Conservation (phyloP, 1,140 invertebrate species). For the Paraescarpia echinospica region DNA sequence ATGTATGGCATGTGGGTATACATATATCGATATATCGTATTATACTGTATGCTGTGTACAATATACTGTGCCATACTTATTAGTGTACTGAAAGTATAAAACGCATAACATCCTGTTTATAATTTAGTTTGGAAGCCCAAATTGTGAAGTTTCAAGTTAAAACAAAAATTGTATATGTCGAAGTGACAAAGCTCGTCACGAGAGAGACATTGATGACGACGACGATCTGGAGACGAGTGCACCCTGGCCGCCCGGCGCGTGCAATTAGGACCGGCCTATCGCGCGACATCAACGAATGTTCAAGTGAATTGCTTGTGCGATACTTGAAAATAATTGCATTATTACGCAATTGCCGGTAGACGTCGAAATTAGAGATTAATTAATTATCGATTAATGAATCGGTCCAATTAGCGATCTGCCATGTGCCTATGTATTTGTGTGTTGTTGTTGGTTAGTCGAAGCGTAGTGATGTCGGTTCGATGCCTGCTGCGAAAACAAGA, state of each 20-base stretch:
- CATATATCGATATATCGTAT: not conserved
- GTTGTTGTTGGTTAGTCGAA: not conserved
- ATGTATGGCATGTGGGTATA: not conserved
- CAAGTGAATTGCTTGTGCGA: slow-evolving; percentile 4
- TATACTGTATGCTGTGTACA: not conserved
- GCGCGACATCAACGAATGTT: not conserved
- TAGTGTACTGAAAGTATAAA: too few species aligned
- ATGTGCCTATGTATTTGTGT: slow-evolving; percentile 1
- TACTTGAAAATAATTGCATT: slow-evolving; percentile 6
- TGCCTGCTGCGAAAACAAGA: not conserved
- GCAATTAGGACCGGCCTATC: not conserved
- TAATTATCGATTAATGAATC: slow-evolving; percentile 6
- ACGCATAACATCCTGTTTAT: too few species aligned
- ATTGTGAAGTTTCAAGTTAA: not conserved
- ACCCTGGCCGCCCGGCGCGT: not conserved
- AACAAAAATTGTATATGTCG: not conserved
- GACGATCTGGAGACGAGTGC: not conserved
- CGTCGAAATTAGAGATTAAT: not conserved
- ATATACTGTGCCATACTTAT: not conserved
- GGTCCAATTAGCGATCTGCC: not conserved
- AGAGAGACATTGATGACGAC: not conserved
- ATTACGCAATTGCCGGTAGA: not conserved
- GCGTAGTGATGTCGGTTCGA: not conserved
- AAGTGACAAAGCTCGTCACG: not conserved
- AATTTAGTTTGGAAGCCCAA: too few species aligned